Percentiles rank a stretch among this genome's conserved stretches.
Evolutionary conservation across 2,797 vertebrate species (phyloP).

Genomic region (Notoglanidium macrostoma): DNA sequence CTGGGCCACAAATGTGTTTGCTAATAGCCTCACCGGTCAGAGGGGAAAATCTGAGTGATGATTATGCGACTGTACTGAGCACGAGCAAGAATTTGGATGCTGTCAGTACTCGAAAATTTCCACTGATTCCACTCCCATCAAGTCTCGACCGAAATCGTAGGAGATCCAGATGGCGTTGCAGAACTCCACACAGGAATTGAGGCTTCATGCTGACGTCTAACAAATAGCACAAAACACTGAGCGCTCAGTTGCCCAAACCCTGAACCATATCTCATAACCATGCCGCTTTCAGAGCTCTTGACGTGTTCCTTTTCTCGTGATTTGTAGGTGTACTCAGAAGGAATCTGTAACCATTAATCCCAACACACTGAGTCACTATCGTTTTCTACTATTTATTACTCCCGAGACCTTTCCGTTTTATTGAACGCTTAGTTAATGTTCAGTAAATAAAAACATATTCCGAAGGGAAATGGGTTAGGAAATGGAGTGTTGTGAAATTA

Average conservation of each 20-base stretch:
- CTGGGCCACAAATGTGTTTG: constrained; percentile 22
- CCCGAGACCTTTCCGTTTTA: neutral
- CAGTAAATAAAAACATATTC: constrained; percentile 18
- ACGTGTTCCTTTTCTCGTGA: neutral
- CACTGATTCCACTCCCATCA: neutral
- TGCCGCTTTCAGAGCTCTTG: neutral
- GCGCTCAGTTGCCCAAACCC: neutral
- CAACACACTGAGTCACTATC: neutral
- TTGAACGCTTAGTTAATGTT: constrained; percentile 4
- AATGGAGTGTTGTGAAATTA: constrained; percentile 24
- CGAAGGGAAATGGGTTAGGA: constrained; percentile 12
- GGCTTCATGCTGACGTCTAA: neutral
- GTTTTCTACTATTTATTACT: neutral
- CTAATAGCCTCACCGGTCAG: constrained; percentile 35
- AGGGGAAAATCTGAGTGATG: constrained; percentile 33
- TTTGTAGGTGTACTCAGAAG: neutral
- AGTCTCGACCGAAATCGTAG: neutral
- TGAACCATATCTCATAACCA: neutral
- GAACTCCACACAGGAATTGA: neutral
- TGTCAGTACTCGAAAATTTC: constrained; percentile 21
- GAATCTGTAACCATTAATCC: neutral
- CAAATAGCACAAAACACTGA: neutral
- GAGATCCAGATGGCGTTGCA: neutral
- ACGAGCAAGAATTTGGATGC: constrained; percentile 14
- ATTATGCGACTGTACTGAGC: constrained; percentile 29